A percentile compares a stretch with the other conserved stretches of the same genome.
phyloP scores from a whole-genome alignment of 2,797 vertebrate species.

The Ptychadena robeensis region DNA sequence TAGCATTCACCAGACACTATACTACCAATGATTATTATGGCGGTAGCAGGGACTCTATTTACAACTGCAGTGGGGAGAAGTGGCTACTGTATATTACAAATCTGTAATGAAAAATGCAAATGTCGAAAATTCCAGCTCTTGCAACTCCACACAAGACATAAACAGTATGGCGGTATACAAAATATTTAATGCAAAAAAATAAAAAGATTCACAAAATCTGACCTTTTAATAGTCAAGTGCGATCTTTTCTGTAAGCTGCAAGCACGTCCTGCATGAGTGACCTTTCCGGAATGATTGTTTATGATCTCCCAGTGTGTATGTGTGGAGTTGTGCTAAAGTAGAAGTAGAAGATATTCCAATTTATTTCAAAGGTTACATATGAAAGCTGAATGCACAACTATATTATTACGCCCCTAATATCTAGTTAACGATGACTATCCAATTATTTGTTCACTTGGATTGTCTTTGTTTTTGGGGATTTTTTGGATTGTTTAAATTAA shows the following conservation, averaged over 20 bases:
- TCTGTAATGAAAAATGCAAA: background rate
- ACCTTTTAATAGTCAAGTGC: conserved; percentile 64
- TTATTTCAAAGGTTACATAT: conserved; percentile 84
- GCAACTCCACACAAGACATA: background rate
- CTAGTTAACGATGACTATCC: background rate
- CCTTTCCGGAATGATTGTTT: conserved; percentile 80
- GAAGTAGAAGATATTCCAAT: conserved; percentile 78
- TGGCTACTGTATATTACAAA: no score
- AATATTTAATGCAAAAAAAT: conserved; percentile 56
- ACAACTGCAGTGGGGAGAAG: no score
- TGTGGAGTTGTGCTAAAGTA: conserved; percentile 64
- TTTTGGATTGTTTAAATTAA: no score
- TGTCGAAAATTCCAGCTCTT: background rate
- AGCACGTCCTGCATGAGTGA: conserved; percentile 71
- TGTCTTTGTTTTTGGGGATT: background rate
- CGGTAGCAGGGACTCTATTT: no score
- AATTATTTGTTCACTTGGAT: background rate
- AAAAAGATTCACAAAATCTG: conserved; percentile 59
- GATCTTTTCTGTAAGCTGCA: conserved; percentile 65
- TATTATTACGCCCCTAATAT: conserved; percentile 69
- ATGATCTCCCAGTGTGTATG: conserved; percentile 69
- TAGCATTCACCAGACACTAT: no score
- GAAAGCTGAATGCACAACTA: conserved; percentile 75
- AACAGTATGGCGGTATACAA: background rate
- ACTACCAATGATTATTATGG: no score